Percentiles rank a stretch among this genome's conserved stretches.
phyloP scores from a whole-genome alignment of 2,797 vertebrate species.

The Cheirogaleus major region DNA sequence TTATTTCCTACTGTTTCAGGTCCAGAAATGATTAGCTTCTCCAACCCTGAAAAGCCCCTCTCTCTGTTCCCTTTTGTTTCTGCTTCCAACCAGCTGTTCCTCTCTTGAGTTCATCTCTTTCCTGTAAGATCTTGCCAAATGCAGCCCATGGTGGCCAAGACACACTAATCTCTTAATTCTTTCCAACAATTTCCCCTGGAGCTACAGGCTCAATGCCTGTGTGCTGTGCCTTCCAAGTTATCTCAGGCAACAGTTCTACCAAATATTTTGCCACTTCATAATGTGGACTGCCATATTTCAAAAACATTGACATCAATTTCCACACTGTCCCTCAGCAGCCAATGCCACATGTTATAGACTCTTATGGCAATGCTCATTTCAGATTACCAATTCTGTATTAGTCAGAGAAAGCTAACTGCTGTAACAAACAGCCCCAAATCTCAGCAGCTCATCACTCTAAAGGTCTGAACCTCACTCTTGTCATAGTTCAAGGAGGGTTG shows the following conservation, averaged over 20 bases:
- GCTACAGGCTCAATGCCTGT: neutral
- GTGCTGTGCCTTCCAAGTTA: neutral
- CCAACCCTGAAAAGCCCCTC: neutral
- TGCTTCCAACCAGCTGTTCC: neutral
- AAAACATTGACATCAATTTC: neutral
- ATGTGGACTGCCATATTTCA: neutral
- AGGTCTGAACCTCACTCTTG: neutral
- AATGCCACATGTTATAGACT: too few species aligned
- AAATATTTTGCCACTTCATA: neutral
- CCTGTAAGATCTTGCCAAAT: neutral
- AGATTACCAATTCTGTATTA: too few species aligned
- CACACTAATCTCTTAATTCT: neutral
- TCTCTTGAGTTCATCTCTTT: neutral
- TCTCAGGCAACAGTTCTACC: neutral
- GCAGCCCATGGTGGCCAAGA: neutral
- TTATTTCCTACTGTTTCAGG: neutral
- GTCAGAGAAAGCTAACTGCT: neutral
- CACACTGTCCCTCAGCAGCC: neutral
- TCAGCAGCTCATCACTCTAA: neutral
- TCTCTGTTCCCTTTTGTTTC: neutral
- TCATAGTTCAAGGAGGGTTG: neutral
- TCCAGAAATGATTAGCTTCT: neutral
- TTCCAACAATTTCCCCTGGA: neutral
- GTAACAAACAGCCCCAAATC: neutral
- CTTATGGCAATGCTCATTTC: neutral